Conservation (phyloP, 2,113 vertebrate genomes). For the Cephalopterus ornatus region DNA sequence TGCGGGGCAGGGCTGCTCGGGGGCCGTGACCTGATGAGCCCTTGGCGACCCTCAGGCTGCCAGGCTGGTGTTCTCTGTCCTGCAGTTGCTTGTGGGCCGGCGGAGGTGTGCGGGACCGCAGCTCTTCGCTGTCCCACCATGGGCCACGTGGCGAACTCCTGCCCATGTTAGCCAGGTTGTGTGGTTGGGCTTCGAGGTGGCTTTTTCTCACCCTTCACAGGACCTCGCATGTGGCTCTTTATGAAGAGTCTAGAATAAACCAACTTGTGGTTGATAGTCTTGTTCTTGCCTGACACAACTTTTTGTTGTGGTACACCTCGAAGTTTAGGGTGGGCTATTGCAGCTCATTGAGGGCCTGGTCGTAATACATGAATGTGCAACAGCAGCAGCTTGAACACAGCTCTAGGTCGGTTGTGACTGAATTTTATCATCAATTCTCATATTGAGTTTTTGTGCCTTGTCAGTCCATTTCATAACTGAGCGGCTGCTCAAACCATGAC, state of each 20-base stretch:
- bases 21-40: background rate
- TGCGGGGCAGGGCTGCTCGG: background rate
- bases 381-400: background rate
- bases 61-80: background rate
- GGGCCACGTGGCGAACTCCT: background rate
- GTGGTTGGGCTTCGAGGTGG: rapidly evolving
- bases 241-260: background rate
- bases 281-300: background rate
- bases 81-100: background rate
- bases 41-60: background rate
- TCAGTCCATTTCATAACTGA: background rate
- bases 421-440: background rate
- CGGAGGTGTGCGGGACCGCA: background rate
- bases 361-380: rapidly evolving
- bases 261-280: background rate
- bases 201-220: background rate
- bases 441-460: background rate
- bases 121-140: rapidly evolving
- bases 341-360: background rate
- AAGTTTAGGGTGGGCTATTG: background rate
- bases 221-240: background rate
- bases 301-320: background rate
- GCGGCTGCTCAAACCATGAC: background rate
- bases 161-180: too few species aligned
- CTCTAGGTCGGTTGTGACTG: background rate